phyloP scores from a whole-genome alignment of 1,140 invertebrate genomes.

The Drosophila pruinosa region DNA sequence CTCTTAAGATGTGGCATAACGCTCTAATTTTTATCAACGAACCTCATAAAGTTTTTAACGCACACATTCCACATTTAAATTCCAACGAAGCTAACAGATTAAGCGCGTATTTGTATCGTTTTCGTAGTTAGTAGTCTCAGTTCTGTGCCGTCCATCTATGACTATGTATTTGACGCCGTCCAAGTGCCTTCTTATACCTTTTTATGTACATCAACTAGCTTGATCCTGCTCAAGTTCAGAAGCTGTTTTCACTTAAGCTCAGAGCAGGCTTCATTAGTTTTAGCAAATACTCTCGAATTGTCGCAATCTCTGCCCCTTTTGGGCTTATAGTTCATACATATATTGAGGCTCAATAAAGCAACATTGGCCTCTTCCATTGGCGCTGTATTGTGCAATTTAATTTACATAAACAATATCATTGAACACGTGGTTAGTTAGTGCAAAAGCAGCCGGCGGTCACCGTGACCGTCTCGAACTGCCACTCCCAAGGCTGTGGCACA shows the following conservation, averaged over 20 bases:
- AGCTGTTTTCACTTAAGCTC: background rate
- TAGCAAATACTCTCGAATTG: conserved; percentile 30
- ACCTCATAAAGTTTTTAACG: background rate
- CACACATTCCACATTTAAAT: conserved; percentile 9
- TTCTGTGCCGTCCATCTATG: conserved; percentile 36
- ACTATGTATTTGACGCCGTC: conserved; percentile 10
- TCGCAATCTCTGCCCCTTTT: conserved; percentile 4
- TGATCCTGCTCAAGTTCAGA: background rate
- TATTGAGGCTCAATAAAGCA: conserved; percentile 43
- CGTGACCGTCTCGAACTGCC: conserved; percentile 73
- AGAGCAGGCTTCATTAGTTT: conserved; percentile 1
- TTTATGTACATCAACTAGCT: background rate
- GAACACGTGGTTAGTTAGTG: conserved; percentile 44
- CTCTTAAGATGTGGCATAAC: background rate
- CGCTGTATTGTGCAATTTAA: conserved; percentile 49
- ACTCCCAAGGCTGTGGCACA: conserved; percentile 53
- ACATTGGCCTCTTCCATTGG: too few species aligned
- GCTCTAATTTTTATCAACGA: conserved; percentile 14
- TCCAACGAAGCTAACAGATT: conserved; percentile 24
- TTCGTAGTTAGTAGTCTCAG: conserved; percentile 38
- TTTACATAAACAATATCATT: background rate
- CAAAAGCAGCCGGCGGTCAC: conserved; percentile 80
- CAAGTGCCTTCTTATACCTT: conserved; percentile 49
- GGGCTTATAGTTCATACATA: background rate
- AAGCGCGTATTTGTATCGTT: conserved; percentile 19